These are phyloP conservation scores for Lasiurus cinereus DNA, from an alignment of 2,113 vertebrate genomes.

Conservation along the genomic window DNA sequence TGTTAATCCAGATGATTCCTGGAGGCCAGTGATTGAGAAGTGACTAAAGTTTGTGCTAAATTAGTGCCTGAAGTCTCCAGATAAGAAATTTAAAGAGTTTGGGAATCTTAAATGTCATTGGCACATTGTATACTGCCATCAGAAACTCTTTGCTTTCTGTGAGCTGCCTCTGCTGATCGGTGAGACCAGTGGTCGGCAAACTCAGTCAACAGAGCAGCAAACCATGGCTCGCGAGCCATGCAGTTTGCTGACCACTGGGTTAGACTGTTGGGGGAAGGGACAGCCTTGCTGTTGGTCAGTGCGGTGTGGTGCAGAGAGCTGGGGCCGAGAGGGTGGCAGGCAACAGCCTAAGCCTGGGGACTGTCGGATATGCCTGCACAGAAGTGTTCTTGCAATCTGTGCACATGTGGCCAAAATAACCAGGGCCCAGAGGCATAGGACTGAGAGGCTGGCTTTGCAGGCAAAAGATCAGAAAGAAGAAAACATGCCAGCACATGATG, in stretches of 20 bases:
- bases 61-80: background rate
- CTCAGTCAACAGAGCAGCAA: too few relatives aligned
- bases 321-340: background rate
- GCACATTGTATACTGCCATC: accelerated
- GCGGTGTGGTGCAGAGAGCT: background rate
- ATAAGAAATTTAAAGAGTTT: background rate
- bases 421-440: background rate
- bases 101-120: background rate
- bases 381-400: background rate
- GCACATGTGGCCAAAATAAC: background rate
- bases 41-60: background rate
- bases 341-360: background rate
- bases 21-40: slow-evolving; percentile 1
- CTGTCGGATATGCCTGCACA: background rate
- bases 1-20: background rate
- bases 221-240: too few relatives aligned
- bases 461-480: slow-evolving; percentile 13
- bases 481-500: background rate
- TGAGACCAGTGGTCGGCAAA: too few relatives aligned
- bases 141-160: slow-evolving; percentile 15
- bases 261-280: background rate
- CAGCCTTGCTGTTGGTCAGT: background rate
- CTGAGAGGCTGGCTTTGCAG: background rate
- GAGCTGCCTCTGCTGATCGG: background rate
- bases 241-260: too few relatives aligned